Evolutionary conservation across 1,140 invertebrate genomes (phyloP), one percentile per base, ranked within the genome.

Genomic region (Habropoda laboriosa): DNA sequence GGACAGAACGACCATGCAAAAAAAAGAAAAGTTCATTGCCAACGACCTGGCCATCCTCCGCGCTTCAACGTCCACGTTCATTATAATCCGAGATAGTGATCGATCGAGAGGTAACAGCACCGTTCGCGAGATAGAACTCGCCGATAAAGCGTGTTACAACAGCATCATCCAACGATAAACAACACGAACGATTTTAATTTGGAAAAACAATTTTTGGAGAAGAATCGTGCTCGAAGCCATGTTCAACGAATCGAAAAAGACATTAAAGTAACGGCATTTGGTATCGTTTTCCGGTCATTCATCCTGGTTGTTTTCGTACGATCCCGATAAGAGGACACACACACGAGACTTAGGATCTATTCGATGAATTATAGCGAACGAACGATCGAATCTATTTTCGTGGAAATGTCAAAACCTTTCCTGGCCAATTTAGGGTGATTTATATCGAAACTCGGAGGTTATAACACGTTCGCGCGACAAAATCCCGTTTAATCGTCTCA

Each of bases 221-320:
- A 47, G 38, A 27, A 27, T 21, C 4, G 30, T 32, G 7, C 12
- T 16, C 7, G 18, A 51, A 70, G 18, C 24, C 10, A 10, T 32
- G 49, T 45, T 42, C 72, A n/a, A n/a, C n/a, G 60, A 55, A 55
- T 18, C 60, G 5, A 38, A 16, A 45, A n/a, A 13, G 30, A 60
- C 30, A 51, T 67, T 24, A 27, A 49, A 21, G 1, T 70, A 77
- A 77, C 74, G 74, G 74, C 18, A 13, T 21, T 67, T 55, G 45
- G 42, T 13, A 24, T 18, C 27, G 21, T 57, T 1, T n/a, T 1
- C 0, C 10, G 51, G 51, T 30, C 21, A 18, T 45, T 60, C 21
- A 72, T 35, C 32, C 32, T n/a, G 10, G 1, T 27, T 4, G 6
- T 24, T 58, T 24, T 32, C 0, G 30, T 27, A 16, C 1, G 5